A percentile compares a stretch with the other conserved stretches of the same genome.
phyloP scores from a whole-genome alignment of 35 echinoderm and acorn worm genomes.

The Apostichopus parvimensis region DNA sequence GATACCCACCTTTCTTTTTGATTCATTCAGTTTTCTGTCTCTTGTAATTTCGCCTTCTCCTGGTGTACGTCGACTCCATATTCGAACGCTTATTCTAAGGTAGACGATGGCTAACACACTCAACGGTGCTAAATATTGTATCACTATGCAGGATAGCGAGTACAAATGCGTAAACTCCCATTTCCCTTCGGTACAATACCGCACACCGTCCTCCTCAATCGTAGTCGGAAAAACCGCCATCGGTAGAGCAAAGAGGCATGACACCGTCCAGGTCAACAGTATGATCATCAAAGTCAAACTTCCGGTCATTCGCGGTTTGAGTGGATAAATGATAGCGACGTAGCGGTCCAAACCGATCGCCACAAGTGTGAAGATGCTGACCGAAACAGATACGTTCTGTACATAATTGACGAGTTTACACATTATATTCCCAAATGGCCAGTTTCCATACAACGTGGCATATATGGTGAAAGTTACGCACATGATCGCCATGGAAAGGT shows the following conservation, averaged over 20 bases:
- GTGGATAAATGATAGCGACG: slow-evolving; percentile 88
- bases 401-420: slow-evolving; percentile 82
- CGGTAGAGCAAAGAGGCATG: slow-evolving; percentile 74
- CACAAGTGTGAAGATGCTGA: slow-evolving; percentile 96
- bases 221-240: slow-evolving; percentile 31
- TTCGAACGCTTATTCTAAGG: slow-evolving; percentile 73
- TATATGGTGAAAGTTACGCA: slow-evolving; percentile 93
- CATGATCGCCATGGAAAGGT: slow-evolving; percentile 88
- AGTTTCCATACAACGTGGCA: slow-evolving; percentile 66
- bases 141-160: slow-evolving; percentile 58
- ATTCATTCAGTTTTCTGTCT: slow-evolving; percentile 81
- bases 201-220: neutral
- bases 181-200: slow-evolving; percentile 73
- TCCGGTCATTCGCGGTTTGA: slow-evolving; percentile 79
- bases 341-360: slow-evolving; percentile 91
- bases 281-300: slow-evolving; percentile 69
- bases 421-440: slow-evolving; percentile 80
- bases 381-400: slow-evolving; percentile 89
- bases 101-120: slow-evolving; percentile 70
- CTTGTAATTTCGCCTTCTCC: slow-evolving; percentile 82
- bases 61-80: slow-evolving; percentile 87
- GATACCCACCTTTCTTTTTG: slow-evolving; percentile 85
- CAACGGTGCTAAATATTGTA: slow-evolving; percentile 89
- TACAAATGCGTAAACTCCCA: slow-evolving; percentile 67
- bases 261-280: slow-evolving; percentile 73